Base-by-base conservation (phyloP, 2,888 invertebrate genomes). In the Craniophora ligustri region DNA sequence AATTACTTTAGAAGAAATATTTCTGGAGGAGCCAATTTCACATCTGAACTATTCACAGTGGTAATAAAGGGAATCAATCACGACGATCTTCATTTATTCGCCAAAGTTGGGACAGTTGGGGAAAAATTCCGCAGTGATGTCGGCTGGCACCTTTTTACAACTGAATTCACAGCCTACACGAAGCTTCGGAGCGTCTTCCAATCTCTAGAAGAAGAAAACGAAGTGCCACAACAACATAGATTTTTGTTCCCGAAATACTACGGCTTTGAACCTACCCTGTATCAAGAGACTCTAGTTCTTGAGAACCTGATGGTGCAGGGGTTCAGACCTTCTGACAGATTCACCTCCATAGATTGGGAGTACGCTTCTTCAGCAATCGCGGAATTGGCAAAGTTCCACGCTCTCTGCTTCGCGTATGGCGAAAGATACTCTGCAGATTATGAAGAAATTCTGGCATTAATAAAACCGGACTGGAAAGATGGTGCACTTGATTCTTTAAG, bases 21-120 rank as follows among this genome's bases (percentile, higher is more conserved):
- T 3, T 80, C 78, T 0, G 82, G 69, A 3, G 88, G 88, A 2
- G 85, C 81, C 0, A 88, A 87, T 59, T 87, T 81, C 57, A 84
- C 84, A 0, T 85, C 88, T 0, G 67, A 69, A n/a, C 53, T 87
- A 1, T 82, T 72, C 45, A 47, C 65, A 16, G 75, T 75, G 1
- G 76, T 70, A 2, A 58, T 87, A 23, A 63, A 65, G 2, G 70
- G 75, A 1, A 54, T 61, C 0, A 48, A 69, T 6, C 75, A 73
- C 39, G 72, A 75, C 14, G 75, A 76, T 4, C 48, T 86, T 0
- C 56, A 82, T n/a, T 65, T 86, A 2, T 87, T 88, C 48, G 81
- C 79, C 0, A 87, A 87, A 72, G 78, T 85, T 0, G 83, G 84
- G 0, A 6, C 14, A n/a, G 6, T 13, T 0, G 36, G 48, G 5